Conservation (phyloP, 2,797 vertebrate genomes). For the Aythya fuligula region DNA sequence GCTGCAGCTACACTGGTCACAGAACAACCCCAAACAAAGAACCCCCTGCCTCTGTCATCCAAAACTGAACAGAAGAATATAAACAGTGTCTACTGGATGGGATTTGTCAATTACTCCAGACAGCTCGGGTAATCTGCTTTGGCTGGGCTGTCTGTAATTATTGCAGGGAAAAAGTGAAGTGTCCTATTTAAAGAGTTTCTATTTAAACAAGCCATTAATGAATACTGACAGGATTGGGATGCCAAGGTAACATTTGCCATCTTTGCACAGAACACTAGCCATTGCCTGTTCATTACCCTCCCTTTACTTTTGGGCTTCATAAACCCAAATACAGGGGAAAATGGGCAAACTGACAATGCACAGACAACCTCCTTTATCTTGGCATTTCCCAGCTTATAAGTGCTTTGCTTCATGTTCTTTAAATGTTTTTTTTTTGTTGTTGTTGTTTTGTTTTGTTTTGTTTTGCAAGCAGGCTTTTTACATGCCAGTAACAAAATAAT, state of each 20-base stretch:
- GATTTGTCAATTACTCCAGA: not conserved
- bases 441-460: too few species aligned
- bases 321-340: not conserved
- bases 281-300: not conserved
- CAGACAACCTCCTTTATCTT: not conserved
- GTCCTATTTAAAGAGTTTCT: not conserved
- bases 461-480: not conserved
- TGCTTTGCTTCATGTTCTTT: not conserved
- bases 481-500: not conserved
- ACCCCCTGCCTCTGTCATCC: not conserved
- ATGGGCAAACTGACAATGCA: not conserved
- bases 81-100: not conserved
- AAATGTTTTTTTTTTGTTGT: too few species aligned
- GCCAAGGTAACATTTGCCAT: not conserved
- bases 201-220: not conserved
- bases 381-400: not conserved
- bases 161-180: not conserved
- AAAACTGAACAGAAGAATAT: not conserved
- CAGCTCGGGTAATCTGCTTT: not conserved
- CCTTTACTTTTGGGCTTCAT: not conserved
- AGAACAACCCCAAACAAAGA: rapidly evolving
- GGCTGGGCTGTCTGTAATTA: not conserved
- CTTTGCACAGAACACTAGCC: not conserved
- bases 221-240: not conserved
- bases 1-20: not conserved